Base-by-base conservation (phyloP, 2,888 invertebrate genomes). In the Holacanthella duospinosa region DNA sequence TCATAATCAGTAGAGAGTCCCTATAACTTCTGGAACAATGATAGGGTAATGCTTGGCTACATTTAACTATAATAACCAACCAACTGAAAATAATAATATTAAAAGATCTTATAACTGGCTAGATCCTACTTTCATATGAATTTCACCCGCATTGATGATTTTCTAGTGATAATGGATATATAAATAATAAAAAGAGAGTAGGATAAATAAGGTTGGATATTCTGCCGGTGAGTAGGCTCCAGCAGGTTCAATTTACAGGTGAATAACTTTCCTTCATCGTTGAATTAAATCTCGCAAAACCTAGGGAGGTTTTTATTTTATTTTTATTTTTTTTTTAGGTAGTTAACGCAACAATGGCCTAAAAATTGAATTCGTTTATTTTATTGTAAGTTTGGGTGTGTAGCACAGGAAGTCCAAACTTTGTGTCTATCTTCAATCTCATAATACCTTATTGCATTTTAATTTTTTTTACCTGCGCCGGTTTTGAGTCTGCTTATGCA, bases 21-120 rank as follows among this genome's bases (percentile, higher is more conserved):
- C n/a, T n/a, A n/a, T 48, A 21, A n/a, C n/a, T 48, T 48, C 48
- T 48, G 48, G 48, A 48, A 48, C 48, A 48, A 21, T 21, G 48
- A 48, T 48, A 9, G 19, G 12, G 48, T 48, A 48, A 48, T 48
- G 48, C 48, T 48, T 48, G 19, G 48, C 48, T 21, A n/a, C 48
- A 21, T 48, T 48, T 48, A 48, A 48, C 48, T 48, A 48, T 9
- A 4, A 4, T 21, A 48, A 4, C 21, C 48, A 48, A n/a, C 48
- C 48, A 48, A 48, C 48, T 48, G 48, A 21, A 48, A 48, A 48
- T 9, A 48, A 21, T n/a, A n/a, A 48, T n/a, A 48, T n/a, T 36
- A 16, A 36, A 48, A 48, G 12, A n/a, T 48, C 21, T 48, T 9
- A 48, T 16, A 21, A 48, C 21, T 4, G 12, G 48, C 21, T n/a